phyloP scores from a whole-genome alignment of 2,113 vertebrate species.

The Chaetorhynchus papuensis region DNA sequence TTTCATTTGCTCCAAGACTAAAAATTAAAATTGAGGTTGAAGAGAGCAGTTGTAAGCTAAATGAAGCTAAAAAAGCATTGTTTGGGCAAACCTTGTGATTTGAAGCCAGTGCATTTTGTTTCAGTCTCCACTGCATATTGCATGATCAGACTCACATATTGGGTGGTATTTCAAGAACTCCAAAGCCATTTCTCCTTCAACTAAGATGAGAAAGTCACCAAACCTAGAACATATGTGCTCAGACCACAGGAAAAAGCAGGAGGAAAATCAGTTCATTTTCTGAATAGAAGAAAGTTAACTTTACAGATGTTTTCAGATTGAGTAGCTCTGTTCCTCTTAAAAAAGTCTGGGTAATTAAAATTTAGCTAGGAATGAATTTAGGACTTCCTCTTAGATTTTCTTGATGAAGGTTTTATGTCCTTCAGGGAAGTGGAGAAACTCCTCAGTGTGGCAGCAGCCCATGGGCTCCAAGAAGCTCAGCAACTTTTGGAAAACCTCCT shows the following conservation, averaged over 20 bases:
- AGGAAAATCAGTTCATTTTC: background rate
- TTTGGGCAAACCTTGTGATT: background rate
- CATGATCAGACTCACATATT: background rate
- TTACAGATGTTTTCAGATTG: background rate
- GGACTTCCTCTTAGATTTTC: background rate
- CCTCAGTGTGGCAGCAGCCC: conserved; percentile 46
- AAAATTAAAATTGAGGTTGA: background rate
- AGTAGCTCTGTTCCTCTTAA: background rate
- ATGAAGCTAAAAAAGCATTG: background rate
- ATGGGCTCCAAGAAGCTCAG: conserved; percentile 31
- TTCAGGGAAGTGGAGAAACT: conserved; percentile 54
- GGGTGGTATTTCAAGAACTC: background rate
- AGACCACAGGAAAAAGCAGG: background rate
- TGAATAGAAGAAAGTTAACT: background rate
- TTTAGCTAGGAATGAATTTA: background rate
- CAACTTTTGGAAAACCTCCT: conserved; percentile 51
- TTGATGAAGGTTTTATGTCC: background rate
- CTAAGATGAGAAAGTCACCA: background rate
- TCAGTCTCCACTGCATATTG: background rate
- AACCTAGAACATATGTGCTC: background rate
- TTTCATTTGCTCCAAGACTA: background rate
- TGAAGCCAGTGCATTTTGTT: background rate
- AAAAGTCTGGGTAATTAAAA: background rate
- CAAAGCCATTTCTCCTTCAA: background rate
- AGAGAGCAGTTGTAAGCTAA: background rate